Evolutionary conservation across 2,888 invertebrate species (phyloP).

Genomic region (Drosophila atripex): DNA sequence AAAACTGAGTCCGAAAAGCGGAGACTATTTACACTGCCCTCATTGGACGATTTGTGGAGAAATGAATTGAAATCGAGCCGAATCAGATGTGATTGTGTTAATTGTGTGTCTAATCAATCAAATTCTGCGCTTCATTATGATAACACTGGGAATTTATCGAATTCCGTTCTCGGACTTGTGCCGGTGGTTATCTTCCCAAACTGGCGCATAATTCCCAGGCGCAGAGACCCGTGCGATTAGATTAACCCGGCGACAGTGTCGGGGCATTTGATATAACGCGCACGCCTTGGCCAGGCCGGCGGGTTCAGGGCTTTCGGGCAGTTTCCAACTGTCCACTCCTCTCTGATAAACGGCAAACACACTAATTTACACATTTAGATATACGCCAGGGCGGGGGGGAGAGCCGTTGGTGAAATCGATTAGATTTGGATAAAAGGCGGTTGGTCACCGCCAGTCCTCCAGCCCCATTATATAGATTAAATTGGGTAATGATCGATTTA

Average conservation of each 20-base stretch:
- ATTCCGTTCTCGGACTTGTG: conserved; percentile 46
- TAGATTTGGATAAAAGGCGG: conserved; percentile 80
- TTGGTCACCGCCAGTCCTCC: conserved; percentile 21
- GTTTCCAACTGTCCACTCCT: conserved; percentile 35
- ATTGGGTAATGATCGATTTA: conserved; percentile 58
- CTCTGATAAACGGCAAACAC: conserved; percentile 57
- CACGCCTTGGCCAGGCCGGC: conserved; percentile 16
- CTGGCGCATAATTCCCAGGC: conserved; percentile 66
- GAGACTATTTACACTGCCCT: conserved; percentile 6
- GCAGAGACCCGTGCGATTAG: conserved; percentile 64
- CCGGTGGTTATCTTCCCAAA: conserved; percentile 60
- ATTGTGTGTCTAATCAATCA: conserved; percentile 79
- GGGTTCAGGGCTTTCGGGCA: conserved; percentile 5
- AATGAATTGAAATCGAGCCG: neutral
- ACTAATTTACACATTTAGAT: conserved; percentile 39
- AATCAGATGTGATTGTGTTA: conserved; percentile 59
- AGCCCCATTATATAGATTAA: conserved; percentile 74
- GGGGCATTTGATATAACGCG: conserved; percentile 20
- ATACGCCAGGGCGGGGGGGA: neutral
- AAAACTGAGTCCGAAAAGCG: too few relatives aligned
- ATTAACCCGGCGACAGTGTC: conserved; percentile 62
- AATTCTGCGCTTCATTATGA: conserved; percentile 74
- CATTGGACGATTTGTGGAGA: conserved; percentile 2
- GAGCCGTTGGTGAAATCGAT: conserved; percentile 53
- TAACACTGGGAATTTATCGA: conserved; percentile 74